Evolutionary conservation across 2,797 vertebrate genomes (phyloP).

Genomic region (Dryobates pubescens): DNA sequence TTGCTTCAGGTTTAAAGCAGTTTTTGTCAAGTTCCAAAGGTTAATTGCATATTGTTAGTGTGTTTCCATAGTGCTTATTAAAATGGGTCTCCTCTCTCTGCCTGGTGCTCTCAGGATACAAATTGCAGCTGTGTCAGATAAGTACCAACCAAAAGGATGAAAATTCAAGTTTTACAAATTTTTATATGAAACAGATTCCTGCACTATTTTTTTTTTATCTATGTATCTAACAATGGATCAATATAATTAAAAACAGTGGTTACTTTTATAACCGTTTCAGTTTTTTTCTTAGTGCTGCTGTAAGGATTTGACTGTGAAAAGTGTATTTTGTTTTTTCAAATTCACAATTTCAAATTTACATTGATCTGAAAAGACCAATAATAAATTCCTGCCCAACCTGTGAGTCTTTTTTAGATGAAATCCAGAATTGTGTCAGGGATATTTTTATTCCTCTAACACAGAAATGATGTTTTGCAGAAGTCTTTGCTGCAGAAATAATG

Average conservation of each 20-base stretch:
- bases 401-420: constrained; percentile 45
- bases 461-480: constrained; percentile 37
- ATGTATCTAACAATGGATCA: not conserved
- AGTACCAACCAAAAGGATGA: not conserved
- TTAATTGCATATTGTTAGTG: not conserved
- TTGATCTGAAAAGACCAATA: constrained; percentile 39
- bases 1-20: not conserved
- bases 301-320: not conserved
- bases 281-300: not conserved
- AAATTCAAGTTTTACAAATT: not conserved
- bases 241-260: not conserved
- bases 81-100: not conserved
- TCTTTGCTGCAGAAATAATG: constrained; percentile 15
- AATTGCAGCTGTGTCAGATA: not conserved
- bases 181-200: not conserved
- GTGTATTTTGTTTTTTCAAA: not conserved
- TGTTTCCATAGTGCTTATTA: not conserved
- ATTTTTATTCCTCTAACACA: constrained; percentile 60
- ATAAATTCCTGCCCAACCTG: constrained; percentile 36
- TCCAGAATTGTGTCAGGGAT: not conserved
- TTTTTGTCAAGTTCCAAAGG: not conserved
- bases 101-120: not conserved
- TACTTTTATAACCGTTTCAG: not conserved
- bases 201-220: not conserved
- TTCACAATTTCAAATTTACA: not conserved